A percentile compares a stretch with the other conserved stretches of the same genome.
These are phyloP conservation scores for Alethe castanea DNA, from an alignment of 2,113 vertebrate genomes.

Conservation along the genomic window DNA sequence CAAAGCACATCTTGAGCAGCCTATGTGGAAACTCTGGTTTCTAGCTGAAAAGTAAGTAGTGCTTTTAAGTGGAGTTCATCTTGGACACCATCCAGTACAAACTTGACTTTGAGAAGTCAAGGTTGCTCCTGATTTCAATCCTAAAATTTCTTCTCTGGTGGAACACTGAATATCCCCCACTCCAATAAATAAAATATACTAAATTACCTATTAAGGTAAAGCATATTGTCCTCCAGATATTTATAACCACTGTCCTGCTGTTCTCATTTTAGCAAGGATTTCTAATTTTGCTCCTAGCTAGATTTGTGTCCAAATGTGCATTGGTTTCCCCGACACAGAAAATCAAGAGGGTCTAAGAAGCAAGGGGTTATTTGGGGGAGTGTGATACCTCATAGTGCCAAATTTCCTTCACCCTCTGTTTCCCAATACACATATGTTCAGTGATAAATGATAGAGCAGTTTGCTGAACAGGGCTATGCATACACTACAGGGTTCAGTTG, in stretches of 20 bases:
- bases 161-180: neutral
- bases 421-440: neutral
- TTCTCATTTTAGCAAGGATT: conserved; percentile 18
- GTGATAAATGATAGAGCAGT: neutral
- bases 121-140: neutral
- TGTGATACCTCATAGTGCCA: neutral
- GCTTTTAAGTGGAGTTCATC: neutral
- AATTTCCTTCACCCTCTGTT: neutral
- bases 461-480: neutral
- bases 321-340: neutral
- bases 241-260: conserved; percentile 33
- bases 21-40: neutral
- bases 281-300: neutral
- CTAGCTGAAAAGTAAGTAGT: conserved; percentile 1
- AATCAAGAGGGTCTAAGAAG: neutral
- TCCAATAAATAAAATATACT: conserved; percentile 11
- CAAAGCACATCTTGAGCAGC: neutral
- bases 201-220: conserved; percentile 65
- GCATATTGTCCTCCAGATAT: conserved; percentile 33
- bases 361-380: neutral
- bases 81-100: conserved; percentile 9
- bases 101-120: neutral
- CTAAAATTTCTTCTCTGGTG: neutral
- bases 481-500: neutral
- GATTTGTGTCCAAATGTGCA: neutral